Conservation (phyloP, 2,113 vertebrate species). For the Tachycineta bicolor region DNA sequence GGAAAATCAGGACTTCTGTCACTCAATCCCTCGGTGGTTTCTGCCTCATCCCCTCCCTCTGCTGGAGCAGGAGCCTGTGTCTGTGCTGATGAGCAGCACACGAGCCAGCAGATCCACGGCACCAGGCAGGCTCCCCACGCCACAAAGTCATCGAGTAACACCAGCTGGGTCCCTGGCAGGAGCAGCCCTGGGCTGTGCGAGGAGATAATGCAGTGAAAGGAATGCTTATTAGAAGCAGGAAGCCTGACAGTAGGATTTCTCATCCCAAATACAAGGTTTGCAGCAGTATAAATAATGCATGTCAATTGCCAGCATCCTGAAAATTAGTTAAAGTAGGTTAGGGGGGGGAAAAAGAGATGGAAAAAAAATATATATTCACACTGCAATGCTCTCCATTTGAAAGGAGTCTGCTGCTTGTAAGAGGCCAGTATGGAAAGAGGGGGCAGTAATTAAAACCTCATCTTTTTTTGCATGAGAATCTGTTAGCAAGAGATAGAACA, state of each 20-base stretch:
- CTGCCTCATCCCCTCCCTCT: neutral
- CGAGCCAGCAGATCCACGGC: neutral
- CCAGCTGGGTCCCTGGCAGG: slow-evolving; percentile 66
- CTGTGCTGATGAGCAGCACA: slow-evolving; percentile 25
- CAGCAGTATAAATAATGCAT: slow-evolving; percentile 60
- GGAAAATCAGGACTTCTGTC: slow-evolving; percentile 25
- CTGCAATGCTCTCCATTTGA: neutral
- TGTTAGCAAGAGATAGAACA: neutral
- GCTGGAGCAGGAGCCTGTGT: neutral
- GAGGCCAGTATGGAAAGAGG: neutral
- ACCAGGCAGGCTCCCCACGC: slow-evolving; percentile 12
- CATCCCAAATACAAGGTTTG: slow-evolving; percentile 35
- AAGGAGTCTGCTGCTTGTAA: neutral
- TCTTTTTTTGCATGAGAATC: neutral
- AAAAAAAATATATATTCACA: neutral
- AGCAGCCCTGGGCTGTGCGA: slow-evolving; percentile 34
- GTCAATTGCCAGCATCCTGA: slow-evolving; percentile 33
- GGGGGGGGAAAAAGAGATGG: rapidly evolving
- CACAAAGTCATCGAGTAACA: slow-evolving; percentile 30
- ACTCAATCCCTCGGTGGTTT: neutral
- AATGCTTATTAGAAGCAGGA: slow-evolving; percentile 53
- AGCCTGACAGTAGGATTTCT: slow-evolving; percentile 37
- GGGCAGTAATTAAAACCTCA: neutral
- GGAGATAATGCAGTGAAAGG: slow-evolving; percentile 40
- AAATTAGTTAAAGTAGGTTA: slow-evolving; percentile 59